Conservation (phyloP, 1,140 invertebrate genomes). For the Euura lappo region DNA sequence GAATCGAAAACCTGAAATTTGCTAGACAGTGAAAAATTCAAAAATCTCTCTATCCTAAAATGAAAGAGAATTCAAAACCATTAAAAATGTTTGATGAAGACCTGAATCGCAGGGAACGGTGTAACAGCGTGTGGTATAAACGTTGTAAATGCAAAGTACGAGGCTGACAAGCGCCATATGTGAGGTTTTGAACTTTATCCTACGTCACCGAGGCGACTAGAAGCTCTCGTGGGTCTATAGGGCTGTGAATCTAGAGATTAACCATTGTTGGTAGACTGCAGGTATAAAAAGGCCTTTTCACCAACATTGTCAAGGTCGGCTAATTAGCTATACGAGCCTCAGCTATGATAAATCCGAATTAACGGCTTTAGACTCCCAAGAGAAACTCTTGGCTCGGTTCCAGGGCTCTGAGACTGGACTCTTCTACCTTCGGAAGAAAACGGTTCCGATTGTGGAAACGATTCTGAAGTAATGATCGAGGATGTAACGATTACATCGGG, state of each 20-base stretch:
- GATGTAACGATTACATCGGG: background rate
- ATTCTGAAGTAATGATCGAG: background rate
- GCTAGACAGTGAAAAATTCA: too few relatives aligned
- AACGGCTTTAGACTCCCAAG: background rate
- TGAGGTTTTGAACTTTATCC: background rate
- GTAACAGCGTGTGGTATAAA: too few relatives aligned
- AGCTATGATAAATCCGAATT: slow-evolving; percentile 1
- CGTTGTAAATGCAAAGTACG: background rate
- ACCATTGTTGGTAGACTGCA: background rate
- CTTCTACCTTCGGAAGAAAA: background rate
- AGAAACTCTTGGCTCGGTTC: too few relatives aligned
- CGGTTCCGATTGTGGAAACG: background rate
- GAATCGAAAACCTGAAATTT: too few relatives aligned
- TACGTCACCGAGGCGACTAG: background rate
- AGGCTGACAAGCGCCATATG: slow-evolving; percentile 1
- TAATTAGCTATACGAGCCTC: background rate
- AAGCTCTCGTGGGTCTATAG: background rate
- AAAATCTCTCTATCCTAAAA: too few relatives aligned
- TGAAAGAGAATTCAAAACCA: too few relatives aligned
- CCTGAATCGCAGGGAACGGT: too few relatives aligned
- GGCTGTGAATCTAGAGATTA: background rate
- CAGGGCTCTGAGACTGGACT: too few relatives aligned
- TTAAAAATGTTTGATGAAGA: too few relatives aligned
- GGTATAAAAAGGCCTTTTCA: background rate
- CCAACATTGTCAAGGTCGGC: background rate